A percentile compares a stretch with the other conserved stretches of the same genome.
Conservation (phyloP, 2,113 vertebrate species). For the Cyprinodon variegatus region DNA sequence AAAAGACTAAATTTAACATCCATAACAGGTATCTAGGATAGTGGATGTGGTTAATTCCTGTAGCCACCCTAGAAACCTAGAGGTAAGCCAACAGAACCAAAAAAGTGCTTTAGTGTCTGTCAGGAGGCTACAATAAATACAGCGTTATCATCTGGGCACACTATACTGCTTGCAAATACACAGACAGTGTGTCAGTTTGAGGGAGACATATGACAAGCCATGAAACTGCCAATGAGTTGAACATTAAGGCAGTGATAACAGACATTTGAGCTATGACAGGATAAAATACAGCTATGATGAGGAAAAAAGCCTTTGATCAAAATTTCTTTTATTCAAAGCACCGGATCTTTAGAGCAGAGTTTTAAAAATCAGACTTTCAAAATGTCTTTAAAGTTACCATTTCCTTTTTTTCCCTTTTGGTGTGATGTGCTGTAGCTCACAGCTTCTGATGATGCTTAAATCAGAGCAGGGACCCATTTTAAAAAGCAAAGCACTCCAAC, state of each 20-base stretch:
- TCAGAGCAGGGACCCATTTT: constrained; percentile 43
- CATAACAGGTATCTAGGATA: not conserved
- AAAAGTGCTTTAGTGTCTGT: constrained; percentile 52
- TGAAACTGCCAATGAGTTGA: constrained; percentile 45
- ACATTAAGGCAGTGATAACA: constrained; percentile 53
- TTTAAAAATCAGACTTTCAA: constrained; percentile 45
- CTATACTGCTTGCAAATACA: constrained; percentile 56
- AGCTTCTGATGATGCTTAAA: constrained; percentile 54
- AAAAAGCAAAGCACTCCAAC: constrained; percentile 62
- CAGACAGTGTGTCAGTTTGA: constrained; percentile 56
- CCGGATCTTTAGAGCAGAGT: constrained; percentile 32
- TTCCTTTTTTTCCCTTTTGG: constrained; percentile 10
- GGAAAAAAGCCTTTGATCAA: constrained; percentile 34
- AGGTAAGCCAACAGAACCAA: constrained; percentile 42
- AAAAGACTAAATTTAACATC: not conserved
- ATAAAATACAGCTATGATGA: constrained; percentile 1
- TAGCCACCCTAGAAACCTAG: constrained; percentile 19
- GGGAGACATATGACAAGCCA: constrained; percentile 50
- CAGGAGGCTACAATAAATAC: constrained; percentile 49
- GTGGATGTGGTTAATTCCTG: constrained; percentile 15
- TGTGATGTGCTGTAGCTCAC: constrained; percentile 47
- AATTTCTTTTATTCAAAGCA: constrained; percentile 39
- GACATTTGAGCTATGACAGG: constrained; percentile 46
- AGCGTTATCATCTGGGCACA: constrained; percentile 65
- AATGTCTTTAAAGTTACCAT: constrained; percentile 34